Percentiles rank a stretch among this genome's conserved stretches.
Conservation (phyloP, 1,140 invertebrate genomes). For the Heliconius nattereri region DNA sequence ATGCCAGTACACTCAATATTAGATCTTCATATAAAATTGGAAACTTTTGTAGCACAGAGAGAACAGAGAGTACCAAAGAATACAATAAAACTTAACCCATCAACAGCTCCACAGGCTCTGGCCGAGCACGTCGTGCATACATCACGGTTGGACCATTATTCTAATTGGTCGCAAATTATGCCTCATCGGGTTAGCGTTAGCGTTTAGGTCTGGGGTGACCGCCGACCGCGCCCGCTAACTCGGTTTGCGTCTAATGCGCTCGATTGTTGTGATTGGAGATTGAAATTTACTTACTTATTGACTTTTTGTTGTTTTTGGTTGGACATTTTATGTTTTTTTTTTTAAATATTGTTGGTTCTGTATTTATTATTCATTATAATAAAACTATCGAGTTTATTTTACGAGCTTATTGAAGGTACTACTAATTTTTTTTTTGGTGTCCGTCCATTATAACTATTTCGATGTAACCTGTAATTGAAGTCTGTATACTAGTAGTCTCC, state of each 20-base stretch:
- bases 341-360: too few species aligned
- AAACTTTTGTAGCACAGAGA: background rate
- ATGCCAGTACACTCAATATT: too few species aligned
- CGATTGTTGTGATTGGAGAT: constrained; percentile 55
- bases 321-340: background rate
- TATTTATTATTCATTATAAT: too few species aligned
- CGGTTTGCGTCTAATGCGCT: constrained; percentile 64
- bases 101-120: constrained; percentile 42
- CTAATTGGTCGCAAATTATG: constrained; percentile 81
- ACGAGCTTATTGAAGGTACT: too few species aligned
- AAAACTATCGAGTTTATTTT: too few species aligned
- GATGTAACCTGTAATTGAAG: too few species aligned
- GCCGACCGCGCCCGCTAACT: constrained; percentile 51
- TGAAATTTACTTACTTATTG: constrained; percentile 34
- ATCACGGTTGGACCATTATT: constrained; percentile 77
- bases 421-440: too few species aligned
- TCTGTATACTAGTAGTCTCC: too few species aligned
- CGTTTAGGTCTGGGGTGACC: constrained; percentile 64
- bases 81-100: background rate
- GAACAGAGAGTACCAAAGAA: too few species aligned
- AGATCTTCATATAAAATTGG: background rate
- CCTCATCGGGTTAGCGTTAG: constrained; percentile 80
- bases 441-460: too few species aligned
- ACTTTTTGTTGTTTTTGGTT: background rate
- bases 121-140: constrained; percentile 70